Evolutionary conservation across 2,113 vertebrate genomes (phyloP), one percentile per base, ranked within the genome.

Genomic region (Chionodraco myersi): DNA sequence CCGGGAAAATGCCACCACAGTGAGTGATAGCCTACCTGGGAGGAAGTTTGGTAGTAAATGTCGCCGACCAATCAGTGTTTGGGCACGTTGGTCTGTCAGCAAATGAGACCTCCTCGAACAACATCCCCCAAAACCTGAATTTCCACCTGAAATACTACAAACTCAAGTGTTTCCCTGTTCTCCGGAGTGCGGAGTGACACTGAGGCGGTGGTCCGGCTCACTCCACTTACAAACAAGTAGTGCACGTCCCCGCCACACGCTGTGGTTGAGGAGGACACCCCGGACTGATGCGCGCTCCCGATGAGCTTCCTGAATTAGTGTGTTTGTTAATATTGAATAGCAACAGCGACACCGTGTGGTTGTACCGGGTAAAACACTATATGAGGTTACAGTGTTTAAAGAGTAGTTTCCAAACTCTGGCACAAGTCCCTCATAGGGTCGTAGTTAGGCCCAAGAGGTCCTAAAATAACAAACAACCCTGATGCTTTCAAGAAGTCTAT

Each of bases 331-430:
- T 18, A 0, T 15, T 0, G 8, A 14, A 51, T 1, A 45, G 3
- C 14, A 72, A 66, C 87, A 88, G 88, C 79, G 88, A 52, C 90
- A n/a, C 68, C 83, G 2, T 3, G 64, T 79, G 86, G 82, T 7
- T 1, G 7, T 41, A 41, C 36, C 36, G 7, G 36, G 36, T 41
- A 41, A 7, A 8, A 41, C 36, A 41, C 36, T 41, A 41, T 41
- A 41, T 41, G 36, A 6, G 7, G 36, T 41, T 41, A 7, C 36
- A 41, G 36, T 41, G 36, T 41, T 41, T 41, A 1, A 41, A 41
- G 10, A 26, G 21, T 9, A 9, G 23, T 34, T 5, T 18, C 2
- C 47, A 66, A 65, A 11, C 45, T 0, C 15, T n/a, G 48, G 16
- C 21, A 26, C 64, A 10, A 66, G 48, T 14, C 26, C 23, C 21